phyloP scores from a whole-genome alignment of 1,140 invertebrate species.

The Frieseomelitta varia region DNA sequence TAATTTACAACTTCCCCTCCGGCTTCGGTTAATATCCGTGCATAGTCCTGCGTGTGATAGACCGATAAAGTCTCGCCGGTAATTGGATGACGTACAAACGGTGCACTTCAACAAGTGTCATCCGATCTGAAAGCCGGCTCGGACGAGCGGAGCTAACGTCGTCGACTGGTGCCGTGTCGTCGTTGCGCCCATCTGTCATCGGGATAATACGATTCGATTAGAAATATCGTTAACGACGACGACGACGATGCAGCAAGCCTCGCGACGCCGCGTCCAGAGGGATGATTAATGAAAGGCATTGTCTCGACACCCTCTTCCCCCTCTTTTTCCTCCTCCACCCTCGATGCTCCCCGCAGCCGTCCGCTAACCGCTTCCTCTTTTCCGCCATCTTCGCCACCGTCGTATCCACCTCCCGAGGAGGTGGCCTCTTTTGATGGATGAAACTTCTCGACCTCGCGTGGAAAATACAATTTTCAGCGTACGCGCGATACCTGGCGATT shows the following conservation, averaged over 20 bases:
- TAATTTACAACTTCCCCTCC: conserved; percentile 49
- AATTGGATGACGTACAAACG: conserved; percentile 46
- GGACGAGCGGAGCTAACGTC: conserved; percentile 4
- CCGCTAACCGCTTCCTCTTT: not conserved
- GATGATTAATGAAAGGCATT: conserved; percentile 62
- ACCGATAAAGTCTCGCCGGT: conserved; percentile 50
- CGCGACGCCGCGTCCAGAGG: not conserved
- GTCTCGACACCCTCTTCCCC: not conserved
- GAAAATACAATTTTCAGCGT: conserved; percentile 50
- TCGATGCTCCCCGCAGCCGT: too few species aligned
- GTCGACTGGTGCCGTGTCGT: conserved; percentile 46
- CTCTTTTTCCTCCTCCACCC: too few species aligned
- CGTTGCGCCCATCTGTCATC: conserved; percentile 58
- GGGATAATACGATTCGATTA: conserved; percentile 65
- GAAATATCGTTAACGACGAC: conserved; percentile 53
- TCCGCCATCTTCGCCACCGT: too few species aligned
- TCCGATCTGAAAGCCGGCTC: conserved; percentile 25
- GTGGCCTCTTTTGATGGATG: conserved; percentile 46
- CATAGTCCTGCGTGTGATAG: conserved; percentile 36
- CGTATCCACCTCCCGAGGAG: not conserved
- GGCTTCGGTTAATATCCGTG: conserved; percentile 20
- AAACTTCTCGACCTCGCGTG: conserved; percentile 43
- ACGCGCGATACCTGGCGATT: conserved; percentile 41
- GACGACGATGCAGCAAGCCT: conserved; percentile 3
- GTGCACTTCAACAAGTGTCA: conserved; percentile 51